A percentile compares a stretch with the other conserved stretches of the same genome.
These are phyloP conservation scores for Euwallacea fornicatus DNA, from an alignment of 1,140 invertebrate genomes.

Conservation along the genomic window DNA sequence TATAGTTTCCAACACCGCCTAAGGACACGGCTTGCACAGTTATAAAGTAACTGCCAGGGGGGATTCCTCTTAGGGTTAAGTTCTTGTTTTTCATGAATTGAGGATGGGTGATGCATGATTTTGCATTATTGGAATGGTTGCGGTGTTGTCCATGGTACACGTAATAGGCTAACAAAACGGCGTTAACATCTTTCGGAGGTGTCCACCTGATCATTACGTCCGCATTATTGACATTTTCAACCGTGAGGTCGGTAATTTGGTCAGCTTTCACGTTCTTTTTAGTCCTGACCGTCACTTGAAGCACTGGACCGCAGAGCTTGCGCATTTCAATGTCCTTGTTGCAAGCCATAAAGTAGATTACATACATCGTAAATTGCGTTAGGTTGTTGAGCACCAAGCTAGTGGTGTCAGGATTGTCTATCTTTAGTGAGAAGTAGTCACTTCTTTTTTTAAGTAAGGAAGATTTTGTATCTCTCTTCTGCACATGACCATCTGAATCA, in stretches of 20 bases:
- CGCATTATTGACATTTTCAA: constrained; percentile 47
- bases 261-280: constrained; percentile 50
- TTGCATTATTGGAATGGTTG: constrained; percentile 39
- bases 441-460: neutral
- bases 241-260: constrained; percentile 46
- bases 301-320: constrained; percentile 46
- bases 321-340: constrained; percentile 48
- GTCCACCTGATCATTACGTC: constrained; percentile 60
- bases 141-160: constrained; percentile 54
- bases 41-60: constrained; percentile 66
- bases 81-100: constrained; percentile 21
- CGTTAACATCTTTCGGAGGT: constrained; percentile 64
- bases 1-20: constrained; percentile 52
- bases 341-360: constrained; percentile 58
- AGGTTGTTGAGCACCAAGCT: neutral
- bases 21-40: constrained; percentile 65
- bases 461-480: neutral
- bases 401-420: neutral
- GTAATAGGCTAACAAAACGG: constrained; percentile 63
- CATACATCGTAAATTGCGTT: constrained; percentile 47
- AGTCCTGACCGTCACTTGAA: constrained; percentile 51
- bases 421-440: neutral
- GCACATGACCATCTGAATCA: neutral
- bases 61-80: constrained; percentile 53
- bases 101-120: constrained; percentile 31